Conservation (phyloP, 2,797 vertebrate species). For the Myotis myotis region DNA sequence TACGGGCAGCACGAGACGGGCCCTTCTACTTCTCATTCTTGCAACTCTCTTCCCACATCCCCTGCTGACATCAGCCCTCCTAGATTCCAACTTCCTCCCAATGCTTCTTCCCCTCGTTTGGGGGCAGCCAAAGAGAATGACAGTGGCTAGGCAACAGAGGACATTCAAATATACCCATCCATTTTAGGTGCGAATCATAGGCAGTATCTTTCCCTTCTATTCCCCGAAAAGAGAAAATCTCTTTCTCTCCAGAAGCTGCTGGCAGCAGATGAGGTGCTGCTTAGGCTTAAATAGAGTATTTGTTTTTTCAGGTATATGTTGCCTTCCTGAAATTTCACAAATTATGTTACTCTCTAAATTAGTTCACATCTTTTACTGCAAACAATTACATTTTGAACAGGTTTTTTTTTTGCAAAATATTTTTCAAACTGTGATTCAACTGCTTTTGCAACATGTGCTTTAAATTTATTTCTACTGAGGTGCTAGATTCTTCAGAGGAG, state of each 20-base stretch:
- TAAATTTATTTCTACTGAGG: not conserved
- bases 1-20: not conserved
- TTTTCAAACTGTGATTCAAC: conserved; percentile 11
- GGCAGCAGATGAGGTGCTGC: not conserved
- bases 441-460: not conserved
- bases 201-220: not conserved
- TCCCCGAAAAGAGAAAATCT: not conserved
- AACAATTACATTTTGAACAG: not conserved
- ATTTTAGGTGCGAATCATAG: not conserved
- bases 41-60: not conserved
- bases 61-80: not conserved
- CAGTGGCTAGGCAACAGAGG: not conserved
- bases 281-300: not conserved
- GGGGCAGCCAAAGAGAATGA: not conserved
- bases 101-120: not conserved
- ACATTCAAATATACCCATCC: not conserved
- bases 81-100: too few species aligned
- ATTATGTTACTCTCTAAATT: not conserved
- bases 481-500: not conserved
- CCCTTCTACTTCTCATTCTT: not conserved
- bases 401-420: not conserved
- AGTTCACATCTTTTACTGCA: not conserved
- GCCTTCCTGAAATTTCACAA: not conserved
- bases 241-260: not conserved
- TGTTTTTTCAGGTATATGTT: not conserved